A percentile compares a stretch with the other conserved stretches of the same genome.
Conservation (phyloP, 2,797 vertebrate genomes). For the Moxostoma hubbsi region DNA sequence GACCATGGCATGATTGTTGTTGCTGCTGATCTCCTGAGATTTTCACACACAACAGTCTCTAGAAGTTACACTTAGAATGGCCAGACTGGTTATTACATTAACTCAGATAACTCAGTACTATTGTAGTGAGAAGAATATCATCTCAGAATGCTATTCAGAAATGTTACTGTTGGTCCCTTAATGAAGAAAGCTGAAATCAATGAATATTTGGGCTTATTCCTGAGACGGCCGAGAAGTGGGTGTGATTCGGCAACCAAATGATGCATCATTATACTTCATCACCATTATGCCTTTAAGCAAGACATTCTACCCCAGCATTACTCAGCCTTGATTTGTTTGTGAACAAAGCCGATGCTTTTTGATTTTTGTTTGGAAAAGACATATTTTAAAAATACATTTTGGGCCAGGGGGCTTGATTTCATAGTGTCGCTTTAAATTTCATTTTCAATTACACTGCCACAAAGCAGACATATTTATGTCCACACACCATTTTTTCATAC, state of each 20-base stretch:
- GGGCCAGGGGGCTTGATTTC: slow-evolving; percentile 22
- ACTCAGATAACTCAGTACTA: too few species aligned
- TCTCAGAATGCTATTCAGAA: too few species aligned
- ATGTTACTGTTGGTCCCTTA: too few species aligned
- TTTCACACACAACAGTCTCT: too few species aligned
- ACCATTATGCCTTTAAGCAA: slow-evolving; percentile 17
- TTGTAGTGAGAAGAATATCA: too few species aligned
- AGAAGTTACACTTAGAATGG: too few species aligned
- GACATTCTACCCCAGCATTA: slow-evolving; percentile 18
- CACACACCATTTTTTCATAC: background rate
- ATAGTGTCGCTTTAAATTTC: background rate
- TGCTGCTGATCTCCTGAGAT: too few species aligned
- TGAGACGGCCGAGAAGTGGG: slow-evolving; percentile 22
- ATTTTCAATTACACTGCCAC: slow-evolving; percentile 1
- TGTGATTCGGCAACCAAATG: slow-evolving; percentile 15
- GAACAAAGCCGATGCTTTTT: slow-evolving; percentile 18
- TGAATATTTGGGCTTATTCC: slow-evolving; percentile 23
- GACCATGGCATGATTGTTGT: too few species aligned
- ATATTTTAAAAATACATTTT: background rate
- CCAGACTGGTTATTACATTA: too few species aligned
- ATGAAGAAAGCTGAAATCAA: background rate
- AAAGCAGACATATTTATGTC: background rate
- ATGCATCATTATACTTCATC: slow-evolving; percentile 1
- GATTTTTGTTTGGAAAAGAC: slow-evolving; percentile 8
- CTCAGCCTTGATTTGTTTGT: background rate